Base-by-base conservation (phyloP, 2,888 invertebrate species). In the Panzeria rudis region DNA sequence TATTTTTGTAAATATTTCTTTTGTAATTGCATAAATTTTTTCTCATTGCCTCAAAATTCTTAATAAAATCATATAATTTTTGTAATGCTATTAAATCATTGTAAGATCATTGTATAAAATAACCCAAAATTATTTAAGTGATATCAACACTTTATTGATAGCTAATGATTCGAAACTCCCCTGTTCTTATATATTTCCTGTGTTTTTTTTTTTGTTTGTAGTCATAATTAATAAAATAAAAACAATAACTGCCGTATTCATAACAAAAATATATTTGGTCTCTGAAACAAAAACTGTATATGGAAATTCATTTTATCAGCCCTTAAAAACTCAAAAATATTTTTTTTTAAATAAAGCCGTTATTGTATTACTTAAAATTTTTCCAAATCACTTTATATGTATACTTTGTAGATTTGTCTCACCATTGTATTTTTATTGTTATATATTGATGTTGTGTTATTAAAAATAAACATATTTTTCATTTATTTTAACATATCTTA, bases 391-490 rank as follows among this genome's bases (percentile, higher is more conserved):
- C 69, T 76, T 76, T 66, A n/a, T 56, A 47, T 76, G 62, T 76
- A 76, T 82, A 75, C 71, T 71, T 82, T 82, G 62, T 69, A 76
- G 69, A 61, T 47, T 62, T 71, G 13, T 76, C n/a, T 76, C 69
- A 62, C 62, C 61, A 17, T 68, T 75, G 44, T 61, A 54, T 69
- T 54, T 68, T 52, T 52, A 29, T 44, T 64, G 25, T 68, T 35
- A 54, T 23, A 81, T 73, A 73, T 81, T 73, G 80, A 61, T 81
- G 80, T 81, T 66, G 66, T 79, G 32, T 81, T 79, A 17, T 69
- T 77, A 11, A 25, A 23, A 35, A 20, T 38, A 66, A 35, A 5
- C 8, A 29, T 15, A 25, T 35, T 61, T 32, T 25, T 32, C 15
- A 71, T 56, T 35, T 50, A 41, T 72, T 72, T 56, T 2, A 59